phyloP scores from a whole-genome alignment of 92 coral and sea anemone genomes.

The Plumapathes pennacea region DNA sequence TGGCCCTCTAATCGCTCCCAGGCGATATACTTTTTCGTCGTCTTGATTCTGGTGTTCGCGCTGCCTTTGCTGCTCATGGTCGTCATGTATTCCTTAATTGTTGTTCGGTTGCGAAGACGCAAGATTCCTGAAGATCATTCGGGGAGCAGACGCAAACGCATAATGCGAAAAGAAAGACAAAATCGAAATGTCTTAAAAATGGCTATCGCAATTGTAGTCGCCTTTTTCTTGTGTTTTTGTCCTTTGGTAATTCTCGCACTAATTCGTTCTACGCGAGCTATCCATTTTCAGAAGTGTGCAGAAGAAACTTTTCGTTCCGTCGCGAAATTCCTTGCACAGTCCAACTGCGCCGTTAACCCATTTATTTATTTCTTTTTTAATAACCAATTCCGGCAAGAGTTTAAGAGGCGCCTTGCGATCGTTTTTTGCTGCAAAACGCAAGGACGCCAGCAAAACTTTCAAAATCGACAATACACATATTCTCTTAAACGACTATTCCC shows the following conservation, averaged over 20 bases:
- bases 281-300: neutral
- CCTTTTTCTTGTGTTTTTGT: constrained; percentile 50
- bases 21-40: constrained; percentile 19
- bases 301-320: constrained; percentile 14
- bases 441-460: too few species aligned
- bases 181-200: constrained; percentile 39
- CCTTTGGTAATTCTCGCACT: constrained; percentile 15
- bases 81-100: constrained; percentile 26
- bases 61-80: constrained; percentile 19
- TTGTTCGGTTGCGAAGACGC: constrained; percentile 19
- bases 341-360: constrained; percentile 24
- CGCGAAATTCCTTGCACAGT: constrained; percentile 13
- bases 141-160: constrained; percentile 15
- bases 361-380: constrained; percentile 17
- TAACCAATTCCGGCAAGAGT: constrained; percentile 16
- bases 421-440: constrained; percentile 15
- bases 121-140: constrained; percentile 16
- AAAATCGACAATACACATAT: too few species aligned
- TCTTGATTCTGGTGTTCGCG: constrained; percentile 31
- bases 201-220: constrained; percentile 27
- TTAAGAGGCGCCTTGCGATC: neutral
- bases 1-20: constrained; percentile 12
- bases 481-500: too few species aligned
- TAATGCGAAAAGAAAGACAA: constrained; percentile 12
- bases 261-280: neutral